phyloP scores from a whole-genome alignment of 2,797 vertebrate species.

The Myotis pilosus region DNA sequence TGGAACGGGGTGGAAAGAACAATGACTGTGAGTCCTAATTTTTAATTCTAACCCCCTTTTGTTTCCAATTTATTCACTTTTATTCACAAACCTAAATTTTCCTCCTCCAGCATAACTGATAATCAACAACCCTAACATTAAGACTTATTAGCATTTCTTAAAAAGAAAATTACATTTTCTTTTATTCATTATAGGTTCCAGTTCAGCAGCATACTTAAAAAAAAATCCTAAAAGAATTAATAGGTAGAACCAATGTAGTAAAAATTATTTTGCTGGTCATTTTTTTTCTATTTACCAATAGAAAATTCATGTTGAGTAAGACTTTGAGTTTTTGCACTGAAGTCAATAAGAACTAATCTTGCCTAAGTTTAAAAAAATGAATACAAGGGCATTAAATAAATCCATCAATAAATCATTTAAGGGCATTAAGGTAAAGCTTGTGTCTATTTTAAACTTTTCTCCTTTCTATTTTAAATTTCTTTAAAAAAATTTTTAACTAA shows the following conservation, averaged over 20 bases:
- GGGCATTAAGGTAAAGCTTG: conserved; percentile 1
- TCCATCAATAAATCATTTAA: background rate
- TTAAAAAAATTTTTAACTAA: background rate
- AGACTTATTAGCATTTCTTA: background rate
- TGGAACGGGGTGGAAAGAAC: background rate
- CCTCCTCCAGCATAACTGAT: background rate
- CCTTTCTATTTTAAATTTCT: conserved; percentile 29
- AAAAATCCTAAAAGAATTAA: conserved; percentile 24
- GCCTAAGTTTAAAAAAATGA: conserved; percentile 39
- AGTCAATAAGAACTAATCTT: conserved; percentile 53
- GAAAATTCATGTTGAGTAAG: conserved; percentile 28
- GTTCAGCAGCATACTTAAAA: background rate
- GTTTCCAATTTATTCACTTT: background rate
- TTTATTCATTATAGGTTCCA: conserved; percentile 21
- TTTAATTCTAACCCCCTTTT: background rate
- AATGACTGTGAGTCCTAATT: background rate
- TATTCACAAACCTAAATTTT: background rate
- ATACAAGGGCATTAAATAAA: conserved; percentile 32
- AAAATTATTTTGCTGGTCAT: background rate
- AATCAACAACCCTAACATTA: background rate
- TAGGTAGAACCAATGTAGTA: background rate
- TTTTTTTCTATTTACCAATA: conserved; percentile 33
- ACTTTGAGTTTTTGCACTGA: conserved; percentile 5
- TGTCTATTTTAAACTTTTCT: conserved; percentile 11
- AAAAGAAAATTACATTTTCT: background rate